These are phyloP conservation scores for Prionailurus viverrinus DNA, from an alignment of 2,113 vertebrate genomes.

Conservation along the genomic window DNA sequence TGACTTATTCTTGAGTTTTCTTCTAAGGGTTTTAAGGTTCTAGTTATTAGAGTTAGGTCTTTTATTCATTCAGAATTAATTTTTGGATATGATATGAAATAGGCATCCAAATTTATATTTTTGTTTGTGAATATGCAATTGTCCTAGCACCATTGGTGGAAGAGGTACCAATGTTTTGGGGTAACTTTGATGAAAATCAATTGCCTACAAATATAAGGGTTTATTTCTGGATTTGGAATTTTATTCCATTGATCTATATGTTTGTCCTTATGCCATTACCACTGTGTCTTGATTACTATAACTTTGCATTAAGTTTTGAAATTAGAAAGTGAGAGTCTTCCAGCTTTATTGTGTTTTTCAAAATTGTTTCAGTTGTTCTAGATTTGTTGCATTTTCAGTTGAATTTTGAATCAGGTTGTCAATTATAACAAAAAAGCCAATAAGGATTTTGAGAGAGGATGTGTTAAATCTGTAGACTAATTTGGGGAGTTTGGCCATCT, in stretches of 20 bases:
- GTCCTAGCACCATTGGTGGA: not conserved
- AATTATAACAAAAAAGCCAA: not conserved
- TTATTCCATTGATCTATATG: not conserved
- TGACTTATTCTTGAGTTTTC: not conserved
- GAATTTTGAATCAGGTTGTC: not conserved
- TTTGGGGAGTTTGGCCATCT: not conserved
- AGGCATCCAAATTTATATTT: constrained; percentile 8
- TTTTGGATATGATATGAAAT: not conserved
- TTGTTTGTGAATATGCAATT: not conserved
- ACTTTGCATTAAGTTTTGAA: constrained; percentile 32
- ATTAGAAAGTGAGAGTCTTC: not conserved
- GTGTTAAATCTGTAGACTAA: not conserved
- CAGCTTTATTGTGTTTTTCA: not conserved
- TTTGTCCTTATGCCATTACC: not conserved
- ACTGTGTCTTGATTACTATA: not conserved
- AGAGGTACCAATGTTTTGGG: not conserved
- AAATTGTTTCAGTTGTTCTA: not conserved
- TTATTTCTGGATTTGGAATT: not conserved
- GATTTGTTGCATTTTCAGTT: not conserved
- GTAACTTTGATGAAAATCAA: not conserved
- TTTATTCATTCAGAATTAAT: not conserved
- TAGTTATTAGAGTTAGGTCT: not conserved
- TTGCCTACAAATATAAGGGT: not conserved
- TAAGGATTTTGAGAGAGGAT: not conserved
- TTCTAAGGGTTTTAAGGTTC: not conserved